Evolutionary conservation across 2,797 vertebrate genomes (phyloP).

Genomic region (Clarias fuscus): DNA sequence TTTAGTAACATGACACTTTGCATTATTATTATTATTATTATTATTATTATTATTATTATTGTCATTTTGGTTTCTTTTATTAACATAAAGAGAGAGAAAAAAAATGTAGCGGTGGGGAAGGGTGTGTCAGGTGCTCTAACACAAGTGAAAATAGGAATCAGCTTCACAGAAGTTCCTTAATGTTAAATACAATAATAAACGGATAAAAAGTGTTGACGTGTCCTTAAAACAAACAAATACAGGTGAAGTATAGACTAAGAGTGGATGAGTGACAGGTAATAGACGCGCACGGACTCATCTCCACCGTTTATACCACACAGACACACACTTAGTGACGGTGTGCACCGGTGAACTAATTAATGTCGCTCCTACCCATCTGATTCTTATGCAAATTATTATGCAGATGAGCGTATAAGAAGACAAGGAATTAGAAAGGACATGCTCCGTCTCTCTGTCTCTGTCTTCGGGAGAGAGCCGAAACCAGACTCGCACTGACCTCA

Average conservation of each 20-base stretch:
- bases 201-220: background rate
- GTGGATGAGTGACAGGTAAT: background rate
- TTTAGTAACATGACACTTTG: too few relatives aligned
- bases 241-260: background rate
- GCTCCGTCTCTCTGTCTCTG: background rate
- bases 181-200: background rate
- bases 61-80: background rate
- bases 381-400: conserved; percentile 17
- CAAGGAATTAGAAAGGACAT: background rate
- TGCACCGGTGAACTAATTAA: conserved; percentile 14
- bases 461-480: background rate
- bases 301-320: background rate
- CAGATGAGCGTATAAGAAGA: background rate
- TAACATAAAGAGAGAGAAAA: too few relatives aligned
- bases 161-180: background rate
- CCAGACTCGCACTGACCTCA: background rate
- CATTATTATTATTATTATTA: too few relatives aligned
- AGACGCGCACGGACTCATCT: background rate
- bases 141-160: background rate
- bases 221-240: too few relatives aligned
- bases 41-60: too few relatives aligned
- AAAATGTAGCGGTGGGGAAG: too few relatives aligned
- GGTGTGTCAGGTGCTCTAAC: background rate
- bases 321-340: background rate
- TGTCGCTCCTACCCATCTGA: background rate